phyloP scores from a whole-genome alignment of 2,888 invertebrate genomes.

The Subacronicta megacephala region DNA sequence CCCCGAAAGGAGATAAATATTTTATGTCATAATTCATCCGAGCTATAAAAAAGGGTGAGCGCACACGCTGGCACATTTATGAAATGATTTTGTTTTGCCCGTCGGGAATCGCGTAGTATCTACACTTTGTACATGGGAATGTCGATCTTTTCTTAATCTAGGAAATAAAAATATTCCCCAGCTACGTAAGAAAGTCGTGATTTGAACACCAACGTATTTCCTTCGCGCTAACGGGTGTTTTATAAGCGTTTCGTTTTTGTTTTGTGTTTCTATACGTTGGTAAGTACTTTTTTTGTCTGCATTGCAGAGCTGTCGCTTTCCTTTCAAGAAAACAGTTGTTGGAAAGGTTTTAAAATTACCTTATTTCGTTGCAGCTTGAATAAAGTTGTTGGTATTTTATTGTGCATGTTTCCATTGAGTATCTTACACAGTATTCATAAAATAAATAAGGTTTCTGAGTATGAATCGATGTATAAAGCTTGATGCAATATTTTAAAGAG shows the following conservation, averaged over 20 bases:
- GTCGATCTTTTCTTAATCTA: constrained; percentile 71
- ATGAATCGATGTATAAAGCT: not conserved
- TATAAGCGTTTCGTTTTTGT: constrained; percentile 27
- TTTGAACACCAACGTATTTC: constrained; percentile 45
- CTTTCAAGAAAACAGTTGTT: constrained; percentile 14
- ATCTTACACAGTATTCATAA: constrained; percentile 1
- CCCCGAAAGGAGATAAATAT: constrained; percentile 83
- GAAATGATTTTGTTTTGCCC: constrained; percentile 75
- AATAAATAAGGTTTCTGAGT: constrained; percentile 6
- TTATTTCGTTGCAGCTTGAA: constrained; percentile 17
- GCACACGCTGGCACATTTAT: constrained; percentile 70
- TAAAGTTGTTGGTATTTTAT: not conserved
- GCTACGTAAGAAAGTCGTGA: constrained; percentile 53
- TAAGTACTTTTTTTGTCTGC: constrained; percentile 40
- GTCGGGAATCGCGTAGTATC: constrained; percentile 67
- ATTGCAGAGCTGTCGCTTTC: constrained; percentile 40
- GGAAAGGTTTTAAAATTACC: constrained; percentile 9
- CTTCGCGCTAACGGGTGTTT: constrained; percentile 43
- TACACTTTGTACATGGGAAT: constrained; percentile 62
- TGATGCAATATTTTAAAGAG: not conserved
- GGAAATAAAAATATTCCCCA: constrained; percentile 65
- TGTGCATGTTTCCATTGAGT: constrained; percentile 6
- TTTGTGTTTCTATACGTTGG: constrained; percentile 12
- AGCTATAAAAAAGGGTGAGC: constrained; percentile 81
- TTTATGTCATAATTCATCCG: constrained; percentile 85